A percentile compares a stretch with the other conserved stretches of the same genome.
Evolutionary conservation across 1,140 invertebrate genomes (phyloP).

Genomic region (Neoseiulus cucumeris): DNA sequence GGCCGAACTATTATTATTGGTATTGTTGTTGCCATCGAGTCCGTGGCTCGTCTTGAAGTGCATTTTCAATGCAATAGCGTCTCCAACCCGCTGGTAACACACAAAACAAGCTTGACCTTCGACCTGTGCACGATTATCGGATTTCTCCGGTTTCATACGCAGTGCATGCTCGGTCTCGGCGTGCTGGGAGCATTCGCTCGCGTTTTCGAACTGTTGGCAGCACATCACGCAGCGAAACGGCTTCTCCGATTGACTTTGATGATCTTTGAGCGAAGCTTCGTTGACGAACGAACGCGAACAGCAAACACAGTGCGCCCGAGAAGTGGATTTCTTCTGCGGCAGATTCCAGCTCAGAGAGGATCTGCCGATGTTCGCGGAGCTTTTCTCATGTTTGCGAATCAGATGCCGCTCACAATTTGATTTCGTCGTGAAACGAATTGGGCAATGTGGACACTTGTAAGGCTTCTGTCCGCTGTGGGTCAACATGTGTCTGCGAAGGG

Average conservation of each 20-base stretch:
- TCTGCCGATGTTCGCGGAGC: no score
- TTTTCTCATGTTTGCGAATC: slow-evolving; percentile 51
- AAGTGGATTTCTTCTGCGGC: no score
- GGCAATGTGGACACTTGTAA: slow-evolving; percentile 76
- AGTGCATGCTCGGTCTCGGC: neutral
- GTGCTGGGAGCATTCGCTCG: neutral
- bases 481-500: slow-evolving; percentile 67
- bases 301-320: neutral
- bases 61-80: neutral
- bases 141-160: neutral
- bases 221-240: slow-evolving; percentile 1
- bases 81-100: neutral
- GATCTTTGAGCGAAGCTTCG: neutral
- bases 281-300: neutral
- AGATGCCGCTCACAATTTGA: slow-evolving; percentile 88
- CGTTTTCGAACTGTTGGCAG: neutral
- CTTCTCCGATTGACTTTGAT: neutral
- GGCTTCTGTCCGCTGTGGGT: slow-evolving; percentile 91
- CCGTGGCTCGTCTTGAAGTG: neutral
- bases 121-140: neutral
- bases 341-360: no score
- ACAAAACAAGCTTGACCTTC: neutral
- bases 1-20: neutral
- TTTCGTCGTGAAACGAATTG: slow-evolving; percentile 81
- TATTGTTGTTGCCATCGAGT: neutral